A percentile compares a stretch with the other conserved stretches of the same genome.
Conservation (phyloP, 1,140 invertebrate genomes). For the Periplaneta americana region DNA sequence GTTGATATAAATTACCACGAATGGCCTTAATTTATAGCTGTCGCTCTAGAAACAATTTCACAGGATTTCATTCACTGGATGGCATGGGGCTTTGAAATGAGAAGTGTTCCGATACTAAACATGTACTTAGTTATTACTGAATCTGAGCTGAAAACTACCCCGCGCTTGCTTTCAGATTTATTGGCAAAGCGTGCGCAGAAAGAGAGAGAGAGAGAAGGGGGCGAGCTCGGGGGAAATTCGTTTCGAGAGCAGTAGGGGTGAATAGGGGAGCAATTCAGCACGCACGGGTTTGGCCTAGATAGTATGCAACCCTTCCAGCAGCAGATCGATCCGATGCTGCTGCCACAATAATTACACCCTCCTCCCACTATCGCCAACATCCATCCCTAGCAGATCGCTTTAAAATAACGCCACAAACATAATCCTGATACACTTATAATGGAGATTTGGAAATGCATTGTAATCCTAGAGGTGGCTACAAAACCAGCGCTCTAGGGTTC, state of each 20-base stretch:
- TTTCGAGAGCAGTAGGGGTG: background rate
- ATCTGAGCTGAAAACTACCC: background rate
- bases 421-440: background rate
- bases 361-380: background rate
- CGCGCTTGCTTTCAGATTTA: background rate
- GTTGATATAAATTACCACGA: no score
- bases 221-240: background rate
- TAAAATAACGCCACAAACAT: background rate
- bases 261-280: background rate
- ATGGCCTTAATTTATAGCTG: no score
- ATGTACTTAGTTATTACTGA: background rate
- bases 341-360: background rate
- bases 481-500: no score
- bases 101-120: background rate
- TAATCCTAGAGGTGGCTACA: no score
- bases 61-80: no score
- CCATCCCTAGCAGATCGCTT: background rate
- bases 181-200: background rate
- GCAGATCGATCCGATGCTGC: background rate
- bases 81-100: no score
- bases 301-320: background rate
- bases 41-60: no score
- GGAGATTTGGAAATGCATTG: background rate
- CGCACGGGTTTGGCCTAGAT: background rate
- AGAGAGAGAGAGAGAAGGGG: no score